Base-by-base conservation (phyloP, 37 sponge, comb jelly and placozoan species). In the Petrosia ficiformis region DNA sequence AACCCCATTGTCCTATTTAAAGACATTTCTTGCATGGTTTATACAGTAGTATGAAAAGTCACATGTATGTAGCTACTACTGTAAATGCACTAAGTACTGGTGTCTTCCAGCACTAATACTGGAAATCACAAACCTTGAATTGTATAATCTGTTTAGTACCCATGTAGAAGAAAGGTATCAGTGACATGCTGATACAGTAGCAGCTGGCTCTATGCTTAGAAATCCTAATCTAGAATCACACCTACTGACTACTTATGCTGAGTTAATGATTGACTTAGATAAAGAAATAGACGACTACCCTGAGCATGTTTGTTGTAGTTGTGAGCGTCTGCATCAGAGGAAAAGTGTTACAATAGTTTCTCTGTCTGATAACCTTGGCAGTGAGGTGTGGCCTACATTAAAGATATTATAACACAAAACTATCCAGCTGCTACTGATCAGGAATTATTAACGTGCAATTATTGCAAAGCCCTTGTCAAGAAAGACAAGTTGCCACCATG, bases 251-350 rank as follows among this genome's bases (percentile, higher is more conserved):
- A 58, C 30, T 16, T 30, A 68, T 59, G 81, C 76, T 38, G 19
- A 26, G 24, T 1, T 80, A 2, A 86, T 86, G 71, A 86, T 32
- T n/a, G n/a, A n/a, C n/a, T n/a, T n/a, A n/a, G n/a, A n/a, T n/a
- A 32, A 76, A 29, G 52, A 59, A 33, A 16, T 71, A 2, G 30
- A 44, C 32, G 77, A 75, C 44, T 59, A 76, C 71, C 71, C 87
- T 44, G 77, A 70, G 35, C n/a, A 60, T 69, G 56, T 57, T 11
- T 87, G 88, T 48, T 77, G 77, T 42, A 52, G 82, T 30, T 80
- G 87, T 71, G 77, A 81, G 28, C 57, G 61, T 3, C 68, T 87
- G n/a, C 67, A 57, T 22, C 78, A 73, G 37, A 21, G 67, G 31
- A 82, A 77, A 29, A 3, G 3, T 26, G 73, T 72, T 10, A 73